Percentiles rank a stretch among this genome's conserved stretches.
Evolutionary conservation across 2,797 vertebrate genomes (phyloP).

Genomic region (Hypotaenidia philippensis): DNA sequence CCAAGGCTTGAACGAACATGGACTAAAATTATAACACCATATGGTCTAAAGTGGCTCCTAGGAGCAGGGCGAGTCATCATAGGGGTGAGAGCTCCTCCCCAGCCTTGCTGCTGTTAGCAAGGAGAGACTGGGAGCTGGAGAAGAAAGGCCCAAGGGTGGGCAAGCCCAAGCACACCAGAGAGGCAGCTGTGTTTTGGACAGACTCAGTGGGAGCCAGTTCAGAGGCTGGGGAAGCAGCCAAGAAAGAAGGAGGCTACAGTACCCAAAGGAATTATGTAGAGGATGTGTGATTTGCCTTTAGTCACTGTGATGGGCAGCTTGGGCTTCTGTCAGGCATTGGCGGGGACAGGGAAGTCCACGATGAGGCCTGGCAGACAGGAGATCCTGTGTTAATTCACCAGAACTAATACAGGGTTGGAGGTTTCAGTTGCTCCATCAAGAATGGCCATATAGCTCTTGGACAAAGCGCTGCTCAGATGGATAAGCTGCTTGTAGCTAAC

Average conservation of each 20-base stretch:
- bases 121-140: background rate
- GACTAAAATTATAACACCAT: background rate
- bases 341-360: background rate
- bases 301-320: fast-evolving
- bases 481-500: background rate
- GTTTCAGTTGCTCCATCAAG: background rate
- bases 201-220: background rate
- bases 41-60: background rate
- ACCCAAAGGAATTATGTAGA: background rate
- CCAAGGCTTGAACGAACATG: background rate
- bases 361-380: background rate
- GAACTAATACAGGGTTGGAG: background rate
- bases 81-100: background rate
- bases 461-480: background rate
- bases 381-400: background rate
- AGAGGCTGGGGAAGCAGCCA: background rate
- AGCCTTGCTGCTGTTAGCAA: background rate
- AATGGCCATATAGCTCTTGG: background rate
- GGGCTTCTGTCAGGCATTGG: background rate
- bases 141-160: background rate
- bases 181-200: background rate
- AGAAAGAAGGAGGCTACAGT: background rate
- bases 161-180: background rate
- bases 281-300: background rate
- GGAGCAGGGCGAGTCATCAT: fast-evolving